Conservation (phyloP, 2,888 invertebrate species). For the Oeneis ivallda region DNA sequence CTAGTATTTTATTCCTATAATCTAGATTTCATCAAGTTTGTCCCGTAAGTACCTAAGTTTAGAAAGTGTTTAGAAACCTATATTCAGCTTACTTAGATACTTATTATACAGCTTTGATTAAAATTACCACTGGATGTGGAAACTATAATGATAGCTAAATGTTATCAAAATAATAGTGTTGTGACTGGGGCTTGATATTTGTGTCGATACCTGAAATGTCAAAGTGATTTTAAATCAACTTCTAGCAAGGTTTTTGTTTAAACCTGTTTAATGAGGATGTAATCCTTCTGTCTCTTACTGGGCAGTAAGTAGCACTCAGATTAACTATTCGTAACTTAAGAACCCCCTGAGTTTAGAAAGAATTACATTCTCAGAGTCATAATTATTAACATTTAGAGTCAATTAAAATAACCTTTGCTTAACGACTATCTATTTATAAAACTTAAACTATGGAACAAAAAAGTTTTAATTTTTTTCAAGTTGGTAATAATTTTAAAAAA, state of each 20-base stretch:
- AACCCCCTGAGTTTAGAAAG: no score
- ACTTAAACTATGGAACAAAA: no score
- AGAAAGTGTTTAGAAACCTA: slow-evolving; percentile 1
- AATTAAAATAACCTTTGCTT: no score
- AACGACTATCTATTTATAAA: no score
- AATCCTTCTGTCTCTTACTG: background rate
- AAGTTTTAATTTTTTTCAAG: no score
- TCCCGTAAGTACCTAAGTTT: background rate
- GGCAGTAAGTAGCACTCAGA: no score
- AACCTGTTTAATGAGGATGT: background rate
- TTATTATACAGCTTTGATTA: slow-evolving; percentile 12
- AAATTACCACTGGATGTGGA: slow-evolving; percentile 8
- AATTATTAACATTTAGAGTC: no score
- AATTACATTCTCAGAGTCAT: no score
- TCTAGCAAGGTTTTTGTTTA: slow-evolving; percentile 9
- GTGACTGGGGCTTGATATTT: slow-evolving; percentile 27
- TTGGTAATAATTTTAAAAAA: no score
- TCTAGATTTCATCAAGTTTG: slow-evolving; percentile 4
- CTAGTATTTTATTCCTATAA: slow-evolving; percentile 1
- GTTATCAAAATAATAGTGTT: slow-evolving; percentile 22
- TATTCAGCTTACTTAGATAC: slow-evolving; percentile 12
- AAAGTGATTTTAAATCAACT: slow-evolving; percentile 37
- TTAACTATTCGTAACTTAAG: no score
- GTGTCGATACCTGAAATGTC: slow-evolving; percentile 39
- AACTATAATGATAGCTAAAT: slow-evolving; percentile 15